Conservation (phyloP, 2,888 invertebrate genomes). For the Lepeophtheirus nordmannii region DNA sequence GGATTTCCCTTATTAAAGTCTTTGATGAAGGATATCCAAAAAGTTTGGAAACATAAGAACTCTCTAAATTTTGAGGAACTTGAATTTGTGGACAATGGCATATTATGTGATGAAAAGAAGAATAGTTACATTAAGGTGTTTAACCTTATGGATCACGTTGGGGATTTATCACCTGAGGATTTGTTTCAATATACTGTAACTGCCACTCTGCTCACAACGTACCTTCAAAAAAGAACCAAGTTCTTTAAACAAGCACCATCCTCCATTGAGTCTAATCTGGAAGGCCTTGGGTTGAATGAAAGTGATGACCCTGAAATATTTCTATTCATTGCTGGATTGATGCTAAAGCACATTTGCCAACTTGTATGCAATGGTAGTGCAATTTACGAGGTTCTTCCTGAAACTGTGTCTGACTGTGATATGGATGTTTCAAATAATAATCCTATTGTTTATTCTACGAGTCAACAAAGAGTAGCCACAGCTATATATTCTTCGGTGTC, state of each 20-base stretch:
- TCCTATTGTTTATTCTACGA: conserved; percentile 27
- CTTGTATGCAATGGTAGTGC: conserved; percentile 64
- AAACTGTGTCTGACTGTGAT: conserved; percentile 28
- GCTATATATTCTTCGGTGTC: conserved; percentile 72
- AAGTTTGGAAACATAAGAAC: conserved; percentile 24
- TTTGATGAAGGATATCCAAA: conserved; percentile 22
- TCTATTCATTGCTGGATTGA: conserved; percentile 43
- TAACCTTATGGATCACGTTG: conserved; percentile 54
- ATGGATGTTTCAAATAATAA: conserved; percentile 8
- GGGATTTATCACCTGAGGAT: conserved; percentile 48
- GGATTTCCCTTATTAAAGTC: conserved; percentile 29
- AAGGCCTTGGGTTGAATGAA: conserved; percentile 40
- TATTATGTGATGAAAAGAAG: not conserved
- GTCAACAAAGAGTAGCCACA: conserved; percentile 47
- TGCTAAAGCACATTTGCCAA: conserved; percentile 63
- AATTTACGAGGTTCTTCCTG: conserved; percentile 36
- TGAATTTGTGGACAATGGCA: not conserved
- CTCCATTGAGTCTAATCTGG: not conserved
- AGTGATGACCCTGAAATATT: conserved; percentile 50
- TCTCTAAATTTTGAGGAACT: not conserved
- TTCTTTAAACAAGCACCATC: not conserved
- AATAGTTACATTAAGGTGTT: conserved; percentile 49
- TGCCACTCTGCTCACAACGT: conserved; percentile 31
- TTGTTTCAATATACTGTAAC: conserved; percentile 50
- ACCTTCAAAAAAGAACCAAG: conserved; percentile 28